These are phyloP conservation scores for Epirrita christyi DNA, from an alignment of 2,888 invertebrate genomes.

Conservation along the genomic window DNA sequence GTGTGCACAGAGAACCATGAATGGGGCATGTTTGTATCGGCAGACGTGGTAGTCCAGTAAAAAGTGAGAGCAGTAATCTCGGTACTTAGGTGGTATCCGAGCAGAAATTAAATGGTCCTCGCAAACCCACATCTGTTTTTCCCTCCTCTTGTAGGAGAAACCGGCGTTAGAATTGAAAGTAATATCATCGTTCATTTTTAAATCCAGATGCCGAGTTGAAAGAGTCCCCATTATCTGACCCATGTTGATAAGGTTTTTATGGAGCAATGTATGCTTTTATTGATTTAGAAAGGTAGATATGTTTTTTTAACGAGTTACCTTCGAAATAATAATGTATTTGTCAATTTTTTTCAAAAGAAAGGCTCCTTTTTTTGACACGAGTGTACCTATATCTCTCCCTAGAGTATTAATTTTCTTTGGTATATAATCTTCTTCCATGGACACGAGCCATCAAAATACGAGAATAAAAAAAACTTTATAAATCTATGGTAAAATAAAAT, in stretches of 20 bases:
- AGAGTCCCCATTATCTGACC: slow-evolving; percentile 61
- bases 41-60: slow-evolving; percentile 88
- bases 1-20: slow-evolving; percentile 87
- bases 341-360: not conserved
- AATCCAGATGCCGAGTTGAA: slow-evolving; percentile 46
- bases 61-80: slow-evolving; percentile 94
- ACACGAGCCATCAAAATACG: too few species aligned
- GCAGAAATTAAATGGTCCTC: slow-evolving; percentile 90
- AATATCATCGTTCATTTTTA: slow-evolving; percentile 75
- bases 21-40: slow-evolving; percentile 88
- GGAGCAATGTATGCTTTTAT: too few species aligned
- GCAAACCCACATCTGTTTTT: slow-evolving; percentile 89
- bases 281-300: too few species aligned
- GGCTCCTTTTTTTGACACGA: too few species aligned
- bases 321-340: not conserved
- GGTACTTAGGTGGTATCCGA: slow-evolving; percentile 85
- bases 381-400: too few species aligned
- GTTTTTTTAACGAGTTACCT: not conserved
- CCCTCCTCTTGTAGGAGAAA: slow-evolving; percentile 87
- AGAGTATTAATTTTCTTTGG: too few species aligned
- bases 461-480: too few species aligned
- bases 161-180: slow-evolving; percentile 89
- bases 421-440: too few species aligned
- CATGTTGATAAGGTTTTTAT: slow-evolving; percentile 41
- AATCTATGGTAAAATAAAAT: too few species aligned